Evolutionary conservation across 2,888 invertebrate species (phyloP).

Genomic region (Nycteola revayana): DNA sequence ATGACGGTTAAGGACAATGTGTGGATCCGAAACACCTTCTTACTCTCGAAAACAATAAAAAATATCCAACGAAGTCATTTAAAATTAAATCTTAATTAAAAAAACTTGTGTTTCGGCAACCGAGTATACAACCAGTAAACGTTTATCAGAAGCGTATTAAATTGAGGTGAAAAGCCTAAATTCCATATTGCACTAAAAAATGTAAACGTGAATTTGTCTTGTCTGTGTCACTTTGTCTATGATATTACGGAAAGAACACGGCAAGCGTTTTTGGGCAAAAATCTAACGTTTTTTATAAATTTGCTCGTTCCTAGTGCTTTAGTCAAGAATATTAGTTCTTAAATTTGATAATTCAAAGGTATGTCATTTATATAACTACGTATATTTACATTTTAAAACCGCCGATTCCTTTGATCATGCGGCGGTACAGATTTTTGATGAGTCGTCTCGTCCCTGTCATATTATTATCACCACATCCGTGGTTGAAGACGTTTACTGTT

Average conservation of each 20-base stretch:
- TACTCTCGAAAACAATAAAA: too few relatives aligned
- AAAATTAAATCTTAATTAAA: too few relatives aligned
- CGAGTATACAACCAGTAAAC: too few relatives aligned
- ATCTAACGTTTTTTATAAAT: slow-evolving; percentile 42
- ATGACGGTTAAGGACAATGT: too few relatives aligned
- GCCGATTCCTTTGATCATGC: slow-evolving; percentile 32
- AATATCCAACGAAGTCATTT: too few relatives aligned
- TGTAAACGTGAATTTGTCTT: slow-evolving; percentile 1
- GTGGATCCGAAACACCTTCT: too few relatives aligned
- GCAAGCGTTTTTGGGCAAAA: slow-evolving; percentile 54
- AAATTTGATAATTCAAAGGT: slow-evolving; percentile 44
- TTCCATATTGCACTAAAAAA: neutral
- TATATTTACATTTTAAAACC: neutral
- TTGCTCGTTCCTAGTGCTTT: slow-evolving; percentile 30
- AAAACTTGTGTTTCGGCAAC: too few relatives aligned
- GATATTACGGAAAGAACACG: slow-evolving; percentile 46
- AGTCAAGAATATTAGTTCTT: slow-evolving; percentile 32
- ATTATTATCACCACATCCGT: slow-evolving; percentile 60
- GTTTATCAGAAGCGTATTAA: too few relatives aligned
- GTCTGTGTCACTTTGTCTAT: slow-evolving; percentile 45
- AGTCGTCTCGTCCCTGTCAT: slow-evolving; percentile 67
- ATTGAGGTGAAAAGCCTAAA: too few relatives aligned
- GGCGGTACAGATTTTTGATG: slow-evolving; percentile 43
- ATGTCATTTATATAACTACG: slow-evolving; percentile 26
- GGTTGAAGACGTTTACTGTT: slow-evolving; percentile 59